Percentiles rank a stretch among this genome's conserved stretches.
These are phyloP conservation scores for Choristoneura fumiferana DNA, from an alignment of 1,140 invertebrate genomes.

Conservation along the genomic window DNA sequence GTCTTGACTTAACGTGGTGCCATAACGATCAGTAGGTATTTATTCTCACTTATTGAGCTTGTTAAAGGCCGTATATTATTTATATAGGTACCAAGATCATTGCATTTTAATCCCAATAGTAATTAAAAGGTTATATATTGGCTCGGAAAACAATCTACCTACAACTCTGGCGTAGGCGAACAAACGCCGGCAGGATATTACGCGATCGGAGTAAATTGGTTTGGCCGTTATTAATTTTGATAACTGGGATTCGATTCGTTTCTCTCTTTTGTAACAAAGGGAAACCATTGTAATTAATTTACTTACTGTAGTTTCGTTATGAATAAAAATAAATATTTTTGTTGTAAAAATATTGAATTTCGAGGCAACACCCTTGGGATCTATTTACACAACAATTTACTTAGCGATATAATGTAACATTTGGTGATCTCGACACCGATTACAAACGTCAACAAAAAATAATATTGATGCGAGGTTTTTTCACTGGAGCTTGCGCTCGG, in stretches of 20 bases:
- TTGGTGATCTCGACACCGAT: no score
- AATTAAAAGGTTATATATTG: slow-evolving; percentile 24
- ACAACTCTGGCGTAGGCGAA: slow-evolving; percentile 56
- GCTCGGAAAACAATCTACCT: slow-evolving; percentile 52
- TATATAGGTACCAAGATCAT: background rate
- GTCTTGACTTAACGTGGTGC: slow-evolving; percentile 19
- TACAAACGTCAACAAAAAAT: slow-evolving; percentile 1
- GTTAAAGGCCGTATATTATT: no score
- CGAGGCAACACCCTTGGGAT: slow-evolving; percentile 24
- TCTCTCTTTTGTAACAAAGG: slow-evolving; percentile 77
- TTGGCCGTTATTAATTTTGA: slow-evolving; percentile 77
- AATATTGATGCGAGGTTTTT: slow-evolving; percentile 31
- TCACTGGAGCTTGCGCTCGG: slow-evolving; percentile 59
- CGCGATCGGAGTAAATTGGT: slow-evolving; percentile 73
- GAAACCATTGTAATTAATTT: slow-evolving; percentile 75
- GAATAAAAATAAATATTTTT: slow-evolving; percentile 42
- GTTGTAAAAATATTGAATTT: slow-evolving; percentile 51
- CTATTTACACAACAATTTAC: slow-evolving; percentile 6
- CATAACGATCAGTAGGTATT: slow-evolving; percentile 34
- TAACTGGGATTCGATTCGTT: slow-evolving; percentile 76
- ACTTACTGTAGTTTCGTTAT: slow-evolving; percentile 53
- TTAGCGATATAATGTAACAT: no score
- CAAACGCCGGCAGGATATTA: slow-evolving; percentile 71
- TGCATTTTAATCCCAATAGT: background rate
- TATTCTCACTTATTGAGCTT: slow-evolving; percentile 27